These are phyloP conservation scores for Trididemnum clinides DNA, from an alignment of 23 tunicate species.

Conservation along the genomic window DNA sequence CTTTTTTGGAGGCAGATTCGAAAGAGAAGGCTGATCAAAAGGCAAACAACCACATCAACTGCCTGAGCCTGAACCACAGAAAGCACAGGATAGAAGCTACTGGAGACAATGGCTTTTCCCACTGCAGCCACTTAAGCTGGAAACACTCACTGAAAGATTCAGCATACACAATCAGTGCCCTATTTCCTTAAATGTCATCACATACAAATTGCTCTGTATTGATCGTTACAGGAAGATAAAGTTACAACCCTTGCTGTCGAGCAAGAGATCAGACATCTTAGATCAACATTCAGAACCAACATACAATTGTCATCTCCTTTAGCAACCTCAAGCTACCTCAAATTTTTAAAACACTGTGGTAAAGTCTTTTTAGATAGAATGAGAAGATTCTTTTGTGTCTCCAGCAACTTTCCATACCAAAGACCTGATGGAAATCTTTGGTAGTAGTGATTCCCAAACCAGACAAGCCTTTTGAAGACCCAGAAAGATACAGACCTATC, in stretches of 20 bases:
- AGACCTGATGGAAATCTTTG: neutral
- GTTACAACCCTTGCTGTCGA: neutral
- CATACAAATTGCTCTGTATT: neutral
- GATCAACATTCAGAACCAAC: neutral
- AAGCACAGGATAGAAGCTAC: neutral
- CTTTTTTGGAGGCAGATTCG: no score
- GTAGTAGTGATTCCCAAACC: neutral
- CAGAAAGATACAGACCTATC: neutral
- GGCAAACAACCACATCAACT: no score
- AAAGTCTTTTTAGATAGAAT: neutral
- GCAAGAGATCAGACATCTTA: neutral
- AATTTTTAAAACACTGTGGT: neutral
- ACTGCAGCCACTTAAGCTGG: neutral
- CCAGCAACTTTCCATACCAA: neutral
- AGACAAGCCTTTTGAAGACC: neutral
- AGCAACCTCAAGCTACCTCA: neutral
- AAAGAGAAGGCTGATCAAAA: neutral
- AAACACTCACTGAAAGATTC: neutral
- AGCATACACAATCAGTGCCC: neutral
- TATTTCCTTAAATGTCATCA: no score
- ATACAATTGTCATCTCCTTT: neutral
- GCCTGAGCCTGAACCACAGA: neutral
- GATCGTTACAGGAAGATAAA: neutral
- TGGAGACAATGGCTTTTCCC: neutral
- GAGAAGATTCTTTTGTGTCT: neutral